Percentiles rank a stretch among this genome's conserved stretches.
These are phyloP conservation scores for Mimumesa dahlbomi DNA, from an alignment of 2,888 invertebrate genomes.

Conservation along the genomic window DNA sequence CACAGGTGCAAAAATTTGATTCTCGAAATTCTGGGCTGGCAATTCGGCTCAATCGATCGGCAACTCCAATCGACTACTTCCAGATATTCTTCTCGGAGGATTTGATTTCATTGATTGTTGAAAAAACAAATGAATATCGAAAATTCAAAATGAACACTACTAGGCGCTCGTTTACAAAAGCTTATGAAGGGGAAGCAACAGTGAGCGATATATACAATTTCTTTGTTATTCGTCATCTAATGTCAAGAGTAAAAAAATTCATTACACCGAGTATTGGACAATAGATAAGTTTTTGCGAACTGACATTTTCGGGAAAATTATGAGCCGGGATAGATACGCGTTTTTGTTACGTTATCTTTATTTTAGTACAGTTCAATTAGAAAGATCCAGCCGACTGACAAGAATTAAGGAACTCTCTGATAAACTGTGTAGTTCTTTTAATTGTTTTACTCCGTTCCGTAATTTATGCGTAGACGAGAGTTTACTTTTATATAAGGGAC, in stretches of 20 bases:
- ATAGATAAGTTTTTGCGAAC: constrained; percentile 28
- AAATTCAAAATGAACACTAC: constrained; percentile 14
- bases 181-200: constrained; percentile 28
- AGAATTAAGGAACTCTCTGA: constrained; percentile 2
- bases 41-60: constrained; percentile 21
- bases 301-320: constrained; percentile 25
- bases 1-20: constrained; percentile 31
- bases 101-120: constrained; percentile 23
- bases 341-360: constrained; percentile 33
- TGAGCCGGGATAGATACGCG: constrained; percentile 21
- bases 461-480: constrained; percentile 11
- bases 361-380: constrained; percentile 12
- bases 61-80: constrained; percentile 26
- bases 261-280: constrained; percentile 27
- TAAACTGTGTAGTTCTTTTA: constrained; percentile 1
- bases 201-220: constrained; percentile 21
- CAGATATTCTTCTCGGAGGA: constrained; percentile 32
- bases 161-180: constrained; percentile 27
- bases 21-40: constrained; percentile 10
- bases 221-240: constrained; percentile 29
- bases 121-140: constrained; percentile 28
- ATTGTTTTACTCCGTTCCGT: constrained; percentile 2
- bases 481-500: constrained; percentile 5
- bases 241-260: constrained; percentile 16
- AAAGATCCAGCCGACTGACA: background rate